These are phyloP conservation scores for Xanthostigma xanthostigma DNA, from an alignment of 2,888 invertebrate species.

Conservation along the genomic window DNA sequence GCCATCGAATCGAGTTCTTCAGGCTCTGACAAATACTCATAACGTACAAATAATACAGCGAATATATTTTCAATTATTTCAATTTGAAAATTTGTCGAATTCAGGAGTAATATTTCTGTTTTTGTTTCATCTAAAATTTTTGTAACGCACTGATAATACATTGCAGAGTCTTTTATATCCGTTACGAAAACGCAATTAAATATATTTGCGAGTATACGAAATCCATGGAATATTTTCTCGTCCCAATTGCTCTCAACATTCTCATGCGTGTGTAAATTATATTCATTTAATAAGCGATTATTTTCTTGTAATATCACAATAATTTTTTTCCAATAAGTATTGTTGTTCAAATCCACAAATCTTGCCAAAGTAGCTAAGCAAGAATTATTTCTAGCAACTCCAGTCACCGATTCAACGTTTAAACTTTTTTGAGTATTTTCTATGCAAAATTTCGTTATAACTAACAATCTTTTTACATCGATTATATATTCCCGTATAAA, in stretches of 20 bases:
- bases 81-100: constrained; percentile 33
- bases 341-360: constrained; percentile 12
- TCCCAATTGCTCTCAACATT: background rate
- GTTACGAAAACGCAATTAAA: background rate
- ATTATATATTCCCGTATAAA: constrained; percentile 20
- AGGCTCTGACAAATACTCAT: constrained; percentile 41
- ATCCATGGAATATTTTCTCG: background rate
- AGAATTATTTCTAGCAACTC: constrained; percentile 12
- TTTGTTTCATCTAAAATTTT: constrained; percentile 33
- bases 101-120: constrained; percentile 32
- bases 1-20: constrained; percentile 29
- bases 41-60: constrained; percentile 49
- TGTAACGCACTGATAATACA: constrained; percentile 23
- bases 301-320: constrained; percentile 1
- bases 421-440: constrained; percentile 6
- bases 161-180: constrained; percentile 10
- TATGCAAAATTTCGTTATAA: constrained; percentile 19
- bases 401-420: constrained; percentile 1
- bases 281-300: background rate
- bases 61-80: constrained; percentile 61
- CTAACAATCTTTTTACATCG: constrained; percentile 18
- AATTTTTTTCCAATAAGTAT: background rate
- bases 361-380: constrained; percentile 17
- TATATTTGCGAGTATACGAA: constrained; percentile 1
- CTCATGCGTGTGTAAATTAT: background rate